A percentile compares a stretch with the other conserved stretches of the same genome.
Evolutionary conservation across 2,888 invertebrate species (phyloP).

Genomic region (Macaria liturata): DNA sequence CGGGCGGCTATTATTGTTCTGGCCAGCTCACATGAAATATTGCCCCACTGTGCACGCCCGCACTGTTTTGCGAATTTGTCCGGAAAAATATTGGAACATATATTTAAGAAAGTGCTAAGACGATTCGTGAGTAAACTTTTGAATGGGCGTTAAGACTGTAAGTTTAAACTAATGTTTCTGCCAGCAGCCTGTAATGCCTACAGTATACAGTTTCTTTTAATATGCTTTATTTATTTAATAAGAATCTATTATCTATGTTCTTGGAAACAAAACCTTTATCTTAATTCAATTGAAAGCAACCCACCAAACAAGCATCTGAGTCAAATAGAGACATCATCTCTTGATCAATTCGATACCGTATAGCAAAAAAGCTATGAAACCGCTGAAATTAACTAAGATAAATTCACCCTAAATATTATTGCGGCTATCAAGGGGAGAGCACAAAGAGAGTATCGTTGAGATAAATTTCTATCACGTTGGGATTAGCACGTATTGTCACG

Average conservation of each 20-base stretch:
- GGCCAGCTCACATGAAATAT: conserved; percentile 82
- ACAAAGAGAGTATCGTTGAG: conserved; percentile 70
- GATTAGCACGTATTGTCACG: conserved; percentile 76
- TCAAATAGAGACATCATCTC: too few relatives aligned
- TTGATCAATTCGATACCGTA: conserved; percentile 13
- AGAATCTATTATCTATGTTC: too few relatives aligned
- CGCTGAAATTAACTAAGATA: conserved; percentile 37
- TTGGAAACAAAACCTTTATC: too few relatives aligned
- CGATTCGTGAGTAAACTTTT: conserved; percentile 65
- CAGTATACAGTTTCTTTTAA: too few relatives aligned
- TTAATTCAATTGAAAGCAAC: too few relatives aligned
- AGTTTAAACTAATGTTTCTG: too few relatives aligned
- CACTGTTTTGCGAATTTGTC: conserved; percentile 76
- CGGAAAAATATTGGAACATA: conserved; percentile 75
- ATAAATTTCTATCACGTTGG: conserved; percentile 79
- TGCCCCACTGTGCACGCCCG: conserved; percentile 78
- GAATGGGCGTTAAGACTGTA: conserved; percentile 38
- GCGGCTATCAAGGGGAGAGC: conserved; percentile 53
- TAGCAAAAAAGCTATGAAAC: conserved; percentile 29
- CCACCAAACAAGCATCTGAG: too few relatives aligned
- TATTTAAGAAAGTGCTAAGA: conserved; percentile 68
- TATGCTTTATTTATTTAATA: too few relatives aligned
- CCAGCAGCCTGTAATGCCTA: too few relatives aligned
- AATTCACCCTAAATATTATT: conserved; percentile 52
- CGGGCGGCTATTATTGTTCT: conserved; percentile 80